Evolutionary conservation across 2,888 invertebrate genomes (phyloP).

Genomic region (Drosophila pseudotalamancana): DNA sequence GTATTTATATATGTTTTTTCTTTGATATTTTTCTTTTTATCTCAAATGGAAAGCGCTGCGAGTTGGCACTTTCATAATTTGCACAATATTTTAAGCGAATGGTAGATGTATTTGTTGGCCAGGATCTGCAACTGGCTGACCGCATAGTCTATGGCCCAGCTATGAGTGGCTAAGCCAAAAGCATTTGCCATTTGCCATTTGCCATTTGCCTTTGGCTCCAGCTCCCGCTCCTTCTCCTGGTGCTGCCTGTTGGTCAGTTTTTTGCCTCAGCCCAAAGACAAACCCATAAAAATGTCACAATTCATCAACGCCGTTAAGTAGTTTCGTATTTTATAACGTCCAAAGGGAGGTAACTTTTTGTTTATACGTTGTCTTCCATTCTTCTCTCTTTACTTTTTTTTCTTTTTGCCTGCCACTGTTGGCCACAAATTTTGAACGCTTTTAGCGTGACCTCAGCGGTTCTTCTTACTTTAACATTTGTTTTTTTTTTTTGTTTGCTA

Average conservation of each 20-base stretch:
- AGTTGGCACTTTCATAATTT: constrained; percentile 53
- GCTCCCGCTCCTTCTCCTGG: too few relatives aligned
- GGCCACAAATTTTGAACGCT: constrained; percentile 46
- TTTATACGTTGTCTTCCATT: constrained; percentile 14
- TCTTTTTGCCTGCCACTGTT: constrained; percentile 9
- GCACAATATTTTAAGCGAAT: constrained; percentile 39
- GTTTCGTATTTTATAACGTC: constrained; percentile 71
- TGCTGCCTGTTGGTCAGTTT: constrained; percentile 5
- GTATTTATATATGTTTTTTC: constrained; percentile 10
- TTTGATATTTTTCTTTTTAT: not conserved
- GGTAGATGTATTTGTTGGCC: constrained; percentile 15
- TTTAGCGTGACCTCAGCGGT: constrained; percentile 52
- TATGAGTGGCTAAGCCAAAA: constrained; percentile 56
- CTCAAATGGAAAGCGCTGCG: not conserved
- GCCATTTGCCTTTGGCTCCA: too few relatives aligned
- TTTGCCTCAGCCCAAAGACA: constrained; percentile 52
- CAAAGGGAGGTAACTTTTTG: constrained; percentile 21
- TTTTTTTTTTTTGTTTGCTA: constrained; percentile 21
- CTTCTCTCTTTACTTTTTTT: not conserved
- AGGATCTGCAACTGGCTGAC: constrained; percentile 45
- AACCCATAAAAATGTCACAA: constrained; percentile 81
- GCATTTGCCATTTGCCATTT: constrained; percentile 30
- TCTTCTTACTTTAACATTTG: too few relatives aligned
- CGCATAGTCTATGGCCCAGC: constrained; percentile 60
- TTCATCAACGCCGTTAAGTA: constrained; percentile 71